These are phyloP conservation scores for Marisa cornuarietis DNA, from an alignment of 1,140 invertebrate species.

Conservation along the genomic window DNA sequence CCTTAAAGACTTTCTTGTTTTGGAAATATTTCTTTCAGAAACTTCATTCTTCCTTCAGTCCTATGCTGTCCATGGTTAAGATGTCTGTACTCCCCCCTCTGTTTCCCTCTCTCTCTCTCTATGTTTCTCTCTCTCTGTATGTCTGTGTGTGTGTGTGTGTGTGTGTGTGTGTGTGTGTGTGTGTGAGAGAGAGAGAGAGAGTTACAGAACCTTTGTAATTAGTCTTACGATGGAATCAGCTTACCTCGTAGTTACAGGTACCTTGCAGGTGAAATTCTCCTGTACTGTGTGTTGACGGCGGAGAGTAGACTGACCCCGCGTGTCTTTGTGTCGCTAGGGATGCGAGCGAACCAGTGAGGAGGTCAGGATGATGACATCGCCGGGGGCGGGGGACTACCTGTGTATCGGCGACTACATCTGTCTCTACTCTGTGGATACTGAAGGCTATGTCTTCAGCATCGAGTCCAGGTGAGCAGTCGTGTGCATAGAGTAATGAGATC, in stretches of 20 bases:
- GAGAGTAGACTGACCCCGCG: neutral
- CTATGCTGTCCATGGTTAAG: no score
- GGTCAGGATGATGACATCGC: constrained; percentile 30
- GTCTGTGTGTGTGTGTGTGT: neutral
- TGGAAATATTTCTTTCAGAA: neutral
- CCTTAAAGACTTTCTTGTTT: neutral
- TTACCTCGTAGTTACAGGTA: neutral
- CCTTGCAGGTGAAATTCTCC: neutral
- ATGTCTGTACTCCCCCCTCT: no score
- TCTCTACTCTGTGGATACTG: constrained; percentile 64
- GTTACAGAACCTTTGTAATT: no score
- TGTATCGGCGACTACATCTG: constrained; percentile 62
- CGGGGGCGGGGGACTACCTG: constrained; percentile 54
- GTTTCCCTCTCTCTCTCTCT: no score
- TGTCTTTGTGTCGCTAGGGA: neutral
- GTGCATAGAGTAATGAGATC: neutral
- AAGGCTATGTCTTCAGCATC: constrained; percentile 60
- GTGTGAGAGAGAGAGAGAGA: no score
- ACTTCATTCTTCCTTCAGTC: neutral
- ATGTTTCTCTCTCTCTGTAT: no score
- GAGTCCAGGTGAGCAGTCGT: constrained; percentile 56
- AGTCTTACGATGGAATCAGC: neutral
- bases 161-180: neutral
- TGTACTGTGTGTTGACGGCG: neutral
- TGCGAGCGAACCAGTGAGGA: no score